phyloP scores from a whole-genome alignment of 2,113 vertebrate genomes.

The Neodon shergylaensis region DNA sequence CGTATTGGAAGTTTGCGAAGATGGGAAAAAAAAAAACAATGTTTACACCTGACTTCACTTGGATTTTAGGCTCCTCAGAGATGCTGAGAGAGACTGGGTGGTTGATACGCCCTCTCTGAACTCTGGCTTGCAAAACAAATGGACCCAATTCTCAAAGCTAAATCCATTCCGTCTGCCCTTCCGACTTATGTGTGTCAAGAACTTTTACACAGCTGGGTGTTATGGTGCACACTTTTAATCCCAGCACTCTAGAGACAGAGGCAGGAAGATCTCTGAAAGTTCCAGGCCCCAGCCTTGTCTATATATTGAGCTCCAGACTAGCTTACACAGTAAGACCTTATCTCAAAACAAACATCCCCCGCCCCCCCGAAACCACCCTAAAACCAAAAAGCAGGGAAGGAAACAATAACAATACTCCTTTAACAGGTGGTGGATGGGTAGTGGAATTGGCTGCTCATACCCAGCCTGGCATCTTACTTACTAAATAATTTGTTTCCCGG shows the following conservation, averaged over 20 bases:
- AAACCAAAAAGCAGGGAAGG: neutral
- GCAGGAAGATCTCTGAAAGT: neutral
- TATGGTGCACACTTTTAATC: neutral
- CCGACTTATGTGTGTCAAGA: neutral
- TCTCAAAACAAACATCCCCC: neutral
- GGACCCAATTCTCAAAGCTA: neutral
- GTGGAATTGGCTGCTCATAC: neutral
- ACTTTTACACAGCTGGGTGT: neutral
- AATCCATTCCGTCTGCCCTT: neutral
- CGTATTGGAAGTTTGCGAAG: neutral
- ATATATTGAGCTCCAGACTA: neutral
- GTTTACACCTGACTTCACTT: neutral
- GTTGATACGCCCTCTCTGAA: neutral
- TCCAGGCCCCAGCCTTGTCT: neutral
- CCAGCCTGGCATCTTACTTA: neutral
- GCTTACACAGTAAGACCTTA: neutral
- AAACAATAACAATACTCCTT: neutral
- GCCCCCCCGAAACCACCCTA: neutral
- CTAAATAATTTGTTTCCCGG: conserved; percentile 30
- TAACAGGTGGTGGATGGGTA: neutral
- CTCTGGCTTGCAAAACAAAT: neutral
- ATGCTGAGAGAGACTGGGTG: neutral
- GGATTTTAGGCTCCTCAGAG: neutral
- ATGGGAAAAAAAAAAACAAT: neutral
- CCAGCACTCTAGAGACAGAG: neutral